Evolutionary conservation across 1,140 invertebrate species (phyloP), one percentile per base, ranked within the genome.

Genomic region (Drosophila micromelanica): DNA sequence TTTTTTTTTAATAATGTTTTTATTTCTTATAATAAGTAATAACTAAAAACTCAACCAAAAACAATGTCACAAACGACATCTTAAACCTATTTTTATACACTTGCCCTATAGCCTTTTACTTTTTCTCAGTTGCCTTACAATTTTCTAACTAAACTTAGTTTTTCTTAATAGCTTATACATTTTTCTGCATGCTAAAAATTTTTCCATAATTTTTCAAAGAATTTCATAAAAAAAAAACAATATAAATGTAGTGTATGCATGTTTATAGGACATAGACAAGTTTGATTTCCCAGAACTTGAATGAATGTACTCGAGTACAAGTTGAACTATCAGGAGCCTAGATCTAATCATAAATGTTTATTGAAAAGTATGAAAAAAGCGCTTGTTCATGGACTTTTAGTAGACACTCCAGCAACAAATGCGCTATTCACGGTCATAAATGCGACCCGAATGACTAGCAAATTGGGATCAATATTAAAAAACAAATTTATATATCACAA

Each of bases 371-470:
- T 23, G 2, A 1, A 42, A 56, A 49, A 57, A 67, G 37, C 35
- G 69, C 62, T 12, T 37, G 38, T 32, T 72, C 62, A 67, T 59
- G 62, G 62, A 51, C 52, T 52, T 30, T 30, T 57, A 54, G 23
- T 72, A 59, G 62, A 72, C 15, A n/a, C 20, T 35, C 54, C 42
- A 51, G 38, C 59, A 8, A 5, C 5, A 30, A 55, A 59, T 52
- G 43, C 49, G 59, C 63, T 62, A 70, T 74, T 55, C 74, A 64
- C 38, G 56, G 42, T 63, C 67, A 48, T 77, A 77, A 71, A 74
- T 59, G 37, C 46, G 45, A 42, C 37, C 11, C 20, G 23, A 69
- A 73, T 86, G 81, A 85, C 81, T 61, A 49, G 81, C 77, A 51
- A 11, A 56, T 70, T 56, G 42, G 35, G 56, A 64, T 77, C 45